phyloP scores from a whole-genome alignment of 1,140 invertebrate species.

The Drosophila chauvacae region DNA sequence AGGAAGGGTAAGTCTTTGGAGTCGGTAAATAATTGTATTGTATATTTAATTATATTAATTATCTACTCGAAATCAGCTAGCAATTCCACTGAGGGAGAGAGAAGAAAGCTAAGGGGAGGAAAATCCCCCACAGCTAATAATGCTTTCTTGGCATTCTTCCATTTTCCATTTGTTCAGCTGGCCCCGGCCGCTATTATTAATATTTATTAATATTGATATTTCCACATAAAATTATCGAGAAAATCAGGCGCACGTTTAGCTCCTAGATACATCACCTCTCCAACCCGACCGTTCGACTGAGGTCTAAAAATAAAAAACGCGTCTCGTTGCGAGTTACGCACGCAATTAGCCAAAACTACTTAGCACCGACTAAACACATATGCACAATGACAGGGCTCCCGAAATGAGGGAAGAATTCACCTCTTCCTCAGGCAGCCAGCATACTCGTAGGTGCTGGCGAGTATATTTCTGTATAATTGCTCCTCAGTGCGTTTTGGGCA shows the following conservation, averaged over 20 bases:
- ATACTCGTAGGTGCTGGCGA: conserved; percentile 9
- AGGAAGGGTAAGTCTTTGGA: background rate
- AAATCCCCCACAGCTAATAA: fast-evolving
- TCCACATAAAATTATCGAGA: conserved; percentile 16
- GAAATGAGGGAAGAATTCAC: conserved; percentile 40
- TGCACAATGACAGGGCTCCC: conserved; percentile 37
- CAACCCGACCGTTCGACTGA: conserved; percentile 7
- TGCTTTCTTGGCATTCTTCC: background rate
- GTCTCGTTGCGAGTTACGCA: conserved; percentile 46
- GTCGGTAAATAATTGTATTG: background rate
- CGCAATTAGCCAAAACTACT: conserved; percentile 71
- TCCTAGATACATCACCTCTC: conserved; percentile 19
- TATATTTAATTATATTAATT: background rate
- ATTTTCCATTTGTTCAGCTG: background rate
- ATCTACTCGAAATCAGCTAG: too few species aligned
- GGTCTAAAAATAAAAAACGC: conserved; percentile 44
- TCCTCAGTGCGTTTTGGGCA: conserved; percentile 43
- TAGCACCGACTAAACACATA: conserved; percentile 39
- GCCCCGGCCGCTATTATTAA: background rate
- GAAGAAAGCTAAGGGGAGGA: background rate
- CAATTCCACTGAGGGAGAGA: background rate
- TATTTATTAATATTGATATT: conserved; percentile 16
- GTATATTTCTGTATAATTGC: conserved; percentile 65
- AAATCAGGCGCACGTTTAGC: conserved; percentile 1
- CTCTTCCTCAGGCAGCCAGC: conserved; percentile 10